These are phyloP conservation scores for Harpagifer antarcticus DNA, from an alignment of 2,797 vertebrate species.

Conservation along the genomic window DNA sequence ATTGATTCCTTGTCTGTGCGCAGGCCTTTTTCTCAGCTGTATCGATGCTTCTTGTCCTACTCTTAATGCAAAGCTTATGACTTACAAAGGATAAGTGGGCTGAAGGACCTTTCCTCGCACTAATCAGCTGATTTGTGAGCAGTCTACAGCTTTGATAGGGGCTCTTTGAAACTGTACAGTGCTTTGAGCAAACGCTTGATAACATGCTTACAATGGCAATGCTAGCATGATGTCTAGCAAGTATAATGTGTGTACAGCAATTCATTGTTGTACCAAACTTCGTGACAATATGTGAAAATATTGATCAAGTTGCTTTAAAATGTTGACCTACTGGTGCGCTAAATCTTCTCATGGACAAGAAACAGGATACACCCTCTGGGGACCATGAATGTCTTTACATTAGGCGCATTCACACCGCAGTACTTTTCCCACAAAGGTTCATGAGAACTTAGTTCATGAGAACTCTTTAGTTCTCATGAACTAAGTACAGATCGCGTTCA, in stretches of 20 bases:
- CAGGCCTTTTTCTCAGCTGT: constrained; percentile 40
- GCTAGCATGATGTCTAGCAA: background rate
- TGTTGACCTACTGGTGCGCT: background rate
- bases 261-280: too few species aligned
- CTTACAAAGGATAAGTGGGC: constrained; percentile 39
- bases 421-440: too few species aligned
- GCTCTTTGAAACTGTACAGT: background rate
- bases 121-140: constrained; percentile 24
- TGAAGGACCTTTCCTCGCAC: constrained; percentile 22
- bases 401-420: too few species aligned
- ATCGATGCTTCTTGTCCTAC: constrained; percentile 43
- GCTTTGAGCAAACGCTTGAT: background rate
- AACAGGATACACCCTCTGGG: background rate
- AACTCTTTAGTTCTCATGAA: too few species aligned
- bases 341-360: background rate
- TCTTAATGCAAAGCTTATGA: constrained; percentile 43
- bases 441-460: too few species aligned
- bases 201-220: background rate
- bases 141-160: background rate
- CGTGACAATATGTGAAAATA: background rate
- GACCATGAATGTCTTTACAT: background rate
- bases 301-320: background rate
- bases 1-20: constrained; percentile 69
- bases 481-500: too few species aligned
- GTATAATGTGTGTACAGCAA: background rate